Evolutionary conservation across 2,113 vertebrate species (phyloP), one percentile per base, ranked within the genome.

Genomic region (Poeciliopsis occidentalis): DNA sequence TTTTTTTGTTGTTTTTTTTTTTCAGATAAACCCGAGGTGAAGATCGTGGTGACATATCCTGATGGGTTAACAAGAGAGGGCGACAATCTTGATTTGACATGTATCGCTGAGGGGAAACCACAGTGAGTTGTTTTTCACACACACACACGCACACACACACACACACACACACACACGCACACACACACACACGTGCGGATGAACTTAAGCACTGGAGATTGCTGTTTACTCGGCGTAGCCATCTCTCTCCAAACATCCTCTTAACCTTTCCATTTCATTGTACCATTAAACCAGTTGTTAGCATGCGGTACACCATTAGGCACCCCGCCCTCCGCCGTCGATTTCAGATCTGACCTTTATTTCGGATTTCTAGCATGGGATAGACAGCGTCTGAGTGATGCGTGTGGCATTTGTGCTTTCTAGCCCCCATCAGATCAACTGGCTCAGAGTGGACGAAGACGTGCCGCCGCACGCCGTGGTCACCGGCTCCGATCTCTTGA

Each of bases 11-110:
- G n/a, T 15, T 70, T 89, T 60, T 89, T 80, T 85, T 90, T 93
- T 89, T 57, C 95, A 99, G 97, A 98, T 96, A 98, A 99, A 94
- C 98, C 98, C 44, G 96, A 97, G 89, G 97, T 99, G 89, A 96
- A 96, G 87, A 96, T 99, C 60, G 94, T 96, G 74, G 96, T 97
- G 94, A 96, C 95, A 61, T 97, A 97, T 81, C 97, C 98, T 60
- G 96, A 97, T 90, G 97, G 97, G 79, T 95, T 97, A 73, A 97
- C 97, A 19, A 95, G 97, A 82, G 98, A 99, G 95, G 98, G 98
- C 63, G 98, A 99, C 83, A 95, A 95, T 34, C 94, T 99, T 1
- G 97, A 99, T 78, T 93, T 99, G 90, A 95, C 95, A 0, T 99
- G 98, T 79, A 94, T 95, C 69, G 96, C 95, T 31, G 95, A 95